Evolutionary conservation across 1,140 invertebrate species (phyloP), one percentile per base, ranked within the genome.

Genomic region (Drosophila ambigua): DNA sequence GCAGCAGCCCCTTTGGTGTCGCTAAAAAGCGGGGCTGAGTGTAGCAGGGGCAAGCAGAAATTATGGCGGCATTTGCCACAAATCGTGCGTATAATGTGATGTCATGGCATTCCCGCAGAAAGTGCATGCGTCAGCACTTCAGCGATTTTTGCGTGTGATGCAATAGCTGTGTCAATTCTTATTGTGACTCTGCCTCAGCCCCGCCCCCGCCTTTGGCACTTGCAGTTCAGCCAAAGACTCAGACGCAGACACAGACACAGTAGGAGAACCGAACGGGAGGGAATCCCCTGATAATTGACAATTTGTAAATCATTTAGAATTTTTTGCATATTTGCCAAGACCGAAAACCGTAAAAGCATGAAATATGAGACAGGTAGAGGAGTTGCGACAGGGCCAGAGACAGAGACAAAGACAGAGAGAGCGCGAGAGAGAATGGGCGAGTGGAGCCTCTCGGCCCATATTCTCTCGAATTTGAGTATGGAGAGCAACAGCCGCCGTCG

Each of bases 21-120:
- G 8, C 8, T 35, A 9, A 8, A 9, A 35, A 31, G 7, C 4
- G 16, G 26, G 45, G 16, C 8, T 35, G 16, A 28, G 35, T 23
- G 28, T 66, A 20, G 64, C 8, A n/a, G 16, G 7, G 52, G 55
- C 72, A 5, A 13, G 65, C 65, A 85, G 64, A 88, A 87, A 85
- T 88, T 88, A 88, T 87, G 82, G 82, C 82, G 75, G 83, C 79
- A 82, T 88, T 87, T 79, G 83, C 83, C 83, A 87, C 82, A 87
- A 87, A 87, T 87, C 82, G 82, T 87, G 82, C 82, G 82, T 87
- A 79, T 87, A 87, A 87, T 88, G 83, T 87, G 82, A 87, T 87
- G 82, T 87, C 82, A 87, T 85, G 66, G 81, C 62, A 61, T 23
- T 64, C 61, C 41, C 24, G 45, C 16, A 45, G 63, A 46, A 48